Percentiles rank a stretch among this genome's conserved stretches.
phyloP scores from a whole-genome alignment of 2,888 invertebrate genomes.

The Lacanobia wlatinum region DNA sequence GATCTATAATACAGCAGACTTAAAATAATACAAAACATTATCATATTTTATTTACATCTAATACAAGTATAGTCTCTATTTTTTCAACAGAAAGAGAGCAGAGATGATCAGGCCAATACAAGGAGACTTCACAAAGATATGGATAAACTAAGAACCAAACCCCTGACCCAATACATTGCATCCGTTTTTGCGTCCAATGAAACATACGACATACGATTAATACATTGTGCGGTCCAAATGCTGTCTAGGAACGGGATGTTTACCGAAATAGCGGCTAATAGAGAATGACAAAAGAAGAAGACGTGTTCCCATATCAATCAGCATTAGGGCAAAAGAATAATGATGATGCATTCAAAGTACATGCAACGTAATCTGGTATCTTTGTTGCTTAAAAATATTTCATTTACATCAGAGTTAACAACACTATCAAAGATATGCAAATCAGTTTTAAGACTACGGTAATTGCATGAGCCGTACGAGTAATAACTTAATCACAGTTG shows the following conservation, averaged over 20 bases:
- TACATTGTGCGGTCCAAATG: too few species aligned
- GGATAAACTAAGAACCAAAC: too few species aligned
- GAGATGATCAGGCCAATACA: too few species aligned
- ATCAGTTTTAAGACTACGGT: conserved; percentile 15
- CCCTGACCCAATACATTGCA: too few species aligned
- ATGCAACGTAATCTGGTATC: not conserved
- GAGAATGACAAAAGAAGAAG: too few species aligned
- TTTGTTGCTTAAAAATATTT: not conserved
- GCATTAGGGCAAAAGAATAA: not conserved
- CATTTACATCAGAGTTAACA: conserved; percentile 6
- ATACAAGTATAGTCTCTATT: not conserved
- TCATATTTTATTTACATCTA: not conserved
- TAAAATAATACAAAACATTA: conserved; percentile 10
- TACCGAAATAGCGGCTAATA: too few species aligned
- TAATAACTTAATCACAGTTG: conserved; percentile 35
- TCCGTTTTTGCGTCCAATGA: too few species aligned
- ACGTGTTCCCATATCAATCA: too few species aligned
- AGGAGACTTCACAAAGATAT: too few species aligned
- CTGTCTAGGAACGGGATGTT: too few species aligned
- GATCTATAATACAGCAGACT: not conserved
- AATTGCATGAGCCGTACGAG: conserved; percentile 9
- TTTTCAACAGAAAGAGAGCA: too few species aligned
- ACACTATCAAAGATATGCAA: conserved; percentile 27
- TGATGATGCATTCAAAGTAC: not conserved
- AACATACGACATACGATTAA: too few species aligned